A percentile compares a stretch with the other conserved stretches of the same genome.
Evolutionary conservation across 2,888 invertebrate species (phyloP).

Genomic region (Agelastica alni): DNA sequence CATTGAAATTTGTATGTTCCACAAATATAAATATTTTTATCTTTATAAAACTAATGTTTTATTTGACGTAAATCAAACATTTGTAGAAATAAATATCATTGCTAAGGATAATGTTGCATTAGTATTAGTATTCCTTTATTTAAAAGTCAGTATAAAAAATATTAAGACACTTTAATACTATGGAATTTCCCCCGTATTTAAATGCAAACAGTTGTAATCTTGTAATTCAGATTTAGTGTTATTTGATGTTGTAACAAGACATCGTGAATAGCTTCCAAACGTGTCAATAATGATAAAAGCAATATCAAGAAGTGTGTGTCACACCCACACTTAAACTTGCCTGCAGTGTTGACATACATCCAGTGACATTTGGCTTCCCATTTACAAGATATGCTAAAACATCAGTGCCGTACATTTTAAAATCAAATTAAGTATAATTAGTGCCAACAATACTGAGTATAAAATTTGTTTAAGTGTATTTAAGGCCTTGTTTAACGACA

Average conservation of each 20-base stretch:
- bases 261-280: conserved; percentile 47
- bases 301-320: conserved; percentile 45
- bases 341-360: conserved; percentile 34
- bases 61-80: no score
- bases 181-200: neutral
- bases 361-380: conserved; percentile 34
- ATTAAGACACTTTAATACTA: no score
- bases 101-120: no score
- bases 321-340: conserved; percentile 41
- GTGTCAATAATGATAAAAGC: conserved; percentile 49
- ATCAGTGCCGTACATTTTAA: conserved; percentile 10
- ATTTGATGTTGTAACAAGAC: conserved; percentile 40
- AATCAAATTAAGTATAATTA: no score
- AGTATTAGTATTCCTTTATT: no score
- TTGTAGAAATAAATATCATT: no score
- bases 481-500: no score
- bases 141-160: no score
- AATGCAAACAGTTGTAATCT: conserved; percentile 13
- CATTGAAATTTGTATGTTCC: no score
- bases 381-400: conserved; percentile 16
- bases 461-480: no score
- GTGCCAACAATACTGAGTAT: no score
- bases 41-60: neutral
- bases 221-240: conserved; percentile 25
- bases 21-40: no score